Base-by-base conservation (phyloP, 1,140 invertebrate species). In the Branchinecta lynchi region DNA sequence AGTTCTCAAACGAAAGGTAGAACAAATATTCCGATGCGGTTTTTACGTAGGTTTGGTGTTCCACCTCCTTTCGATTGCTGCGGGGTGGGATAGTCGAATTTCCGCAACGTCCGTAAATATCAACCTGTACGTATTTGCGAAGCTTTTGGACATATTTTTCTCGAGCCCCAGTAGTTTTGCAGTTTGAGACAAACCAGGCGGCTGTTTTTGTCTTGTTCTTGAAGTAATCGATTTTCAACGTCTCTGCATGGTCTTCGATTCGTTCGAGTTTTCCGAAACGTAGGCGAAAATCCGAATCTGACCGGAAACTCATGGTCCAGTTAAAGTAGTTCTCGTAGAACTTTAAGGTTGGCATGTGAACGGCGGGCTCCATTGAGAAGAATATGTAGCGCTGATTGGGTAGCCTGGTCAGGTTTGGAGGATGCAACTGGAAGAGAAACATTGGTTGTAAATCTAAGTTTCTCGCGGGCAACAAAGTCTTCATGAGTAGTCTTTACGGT, bases 181-280 rank as follows among this genome's bases (percentile, higher is more conserved):
- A 83, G 72, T 83, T 80, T 20, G 77, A 79, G 3, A 81, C 80
- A 43, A 81, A 74, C 80, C 80, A 82, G 15, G 78, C 76, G 3
- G 74, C 76, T 9, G 72, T 65, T 67, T 73, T 76, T 43, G 20
- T 75, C 72, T 75, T 76, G 1, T 65, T 72, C 73, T 75, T 3
- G 32, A 7, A 3, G 69, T 71, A 8, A 21, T 66, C 43, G n/a
- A 60, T 12, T 60, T 43, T 45, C 8, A 43, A 66, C 17, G 51
- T 71, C 20, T 68, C 20, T 10, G 60, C 10, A 32, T 69, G 9
- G 71, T 76, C 65, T 73, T 43, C 46, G 45, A 43, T 66, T 10
- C 71, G 70, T 12, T 72, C 46, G 44, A 75, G 66, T 45, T 70
- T 69, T 8, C 77, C 77, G 68, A 79, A 79, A n/a, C 75, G 77